Conservation (phyloP, 2,888 invertebrate species). For the Acronicta aceris region DNA sequence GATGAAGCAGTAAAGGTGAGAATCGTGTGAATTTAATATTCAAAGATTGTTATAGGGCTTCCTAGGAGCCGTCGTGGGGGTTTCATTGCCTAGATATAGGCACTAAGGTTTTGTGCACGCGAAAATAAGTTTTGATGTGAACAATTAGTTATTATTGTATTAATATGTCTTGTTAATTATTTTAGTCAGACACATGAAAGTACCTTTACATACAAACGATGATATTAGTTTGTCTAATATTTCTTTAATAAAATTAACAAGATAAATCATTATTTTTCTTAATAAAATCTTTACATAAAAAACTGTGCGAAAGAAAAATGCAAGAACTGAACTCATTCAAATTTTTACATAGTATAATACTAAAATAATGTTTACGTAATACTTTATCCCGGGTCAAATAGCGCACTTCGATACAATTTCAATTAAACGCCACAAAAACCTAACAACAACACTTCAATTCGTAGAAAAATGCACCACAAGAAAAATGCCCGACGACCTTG, state of each 20-base stretch:
- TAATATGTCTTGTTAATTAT: constrained; percentile 2
- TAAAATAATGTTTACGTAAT: too few species aligned
- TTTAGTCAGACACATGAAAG: not conserved
- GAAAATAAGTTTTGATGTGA: constrained; percentile 32
- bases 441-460: constrained; percentile 56
- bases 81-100: constrained; percentile 73
- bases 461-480: constrained; percentile 72
- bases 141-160: constrained; percentile 20
- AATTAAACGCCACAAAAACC: constrained; percentile 43
- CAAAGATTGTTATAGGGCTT: constrained; percentile 74
- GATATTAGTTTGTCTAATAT: not conserved
- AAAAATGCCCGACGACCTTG: constrained; percentile 78
- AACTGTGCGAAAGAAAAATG: too few species aligned
- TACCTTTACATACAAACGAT: not conserved
- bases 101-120: constrained; percentile 56
- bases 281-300: too few species aligned
- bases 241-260: not conserved
- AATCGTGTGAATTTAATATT: constrained; percentile 59
- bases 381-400: not conserved
- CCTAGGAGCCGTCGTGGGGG: constrained; percentile 68
- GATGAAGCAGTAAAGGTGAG: constrained; percentile 59
- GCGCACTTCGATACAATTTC: constrained; percentile 2
- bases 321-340: too few species aligned
- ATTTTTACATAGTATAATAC: too few species aligned
- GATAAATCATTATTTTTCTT: too few species aligned